Conservation (phyloP, 1,140 invertebrate species). For the Asobara japonica region DNA sequence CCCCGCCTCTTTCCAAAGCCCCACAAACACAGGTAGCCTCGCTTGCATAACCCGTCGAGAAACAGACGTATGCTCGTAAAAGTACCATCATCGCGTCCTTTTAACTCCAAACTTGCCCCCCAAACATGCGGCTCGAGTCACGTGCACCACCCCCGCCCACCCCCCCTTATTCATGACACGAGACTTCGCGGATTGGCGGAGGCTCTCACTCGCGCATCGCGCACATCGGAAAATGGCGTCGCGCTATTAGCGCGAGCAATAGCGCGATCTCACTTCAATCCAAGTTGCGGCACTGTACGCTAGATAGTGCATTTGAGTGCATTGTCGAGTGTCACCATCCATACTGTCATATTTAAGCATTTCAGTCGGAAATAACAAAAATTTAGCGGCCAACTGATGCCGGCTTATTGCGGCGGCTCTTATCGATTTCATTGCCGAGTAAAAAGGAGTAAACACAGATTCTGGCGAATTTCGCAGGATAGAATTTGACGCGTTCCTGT, state of each 20-base stretch:
- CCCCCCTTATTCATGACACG: slow-evolving; percentile 22
- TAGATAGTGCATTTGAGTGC: not conserved
- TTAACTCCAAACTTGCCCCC: not conserved
- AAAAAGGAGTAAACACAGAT: not conserved
- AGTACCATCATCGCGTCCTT: not conserved
- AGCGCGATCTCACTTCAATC: not conserved
- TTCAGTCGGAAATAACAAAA: not conserved
- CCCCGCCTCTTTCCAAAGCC: too few relatives aligned
- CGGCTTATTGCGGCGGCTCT: not conserved
- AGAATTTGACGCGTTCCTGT: not conserved
- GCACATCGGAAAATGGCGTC: slow-evolving; percentile 12
- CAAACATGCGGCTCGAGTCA: slow-evolving; percentile 40
- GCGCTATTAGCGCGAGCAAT: not conserved
- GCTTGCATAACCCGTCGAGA: not conserved
- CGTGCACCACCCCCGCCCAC: slow-evolving; percentile 26
- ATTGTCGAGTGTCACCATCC: not conserved
- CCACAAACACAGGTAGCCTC: too few relatives aligned
- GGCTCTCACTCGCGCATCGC: not conserved
- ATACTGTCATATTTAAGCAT: not conserved
- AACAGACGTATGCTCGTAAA: not conserved
- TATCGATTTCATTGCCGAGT: slow-evolving; percentile 25
- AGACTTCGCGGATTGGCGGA: slow-evolving; percentile 37
- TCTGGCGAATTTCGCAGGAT: not conserved
- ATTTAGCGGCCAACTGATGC: not conserved
- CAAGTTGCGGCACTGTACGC: too few relatives aligned